These are phyloP conservation scores for Leucophora obtusa DNA, from an alignment of 2,888 invertebrate genomes.

Conservation along the genomic window DNA sequence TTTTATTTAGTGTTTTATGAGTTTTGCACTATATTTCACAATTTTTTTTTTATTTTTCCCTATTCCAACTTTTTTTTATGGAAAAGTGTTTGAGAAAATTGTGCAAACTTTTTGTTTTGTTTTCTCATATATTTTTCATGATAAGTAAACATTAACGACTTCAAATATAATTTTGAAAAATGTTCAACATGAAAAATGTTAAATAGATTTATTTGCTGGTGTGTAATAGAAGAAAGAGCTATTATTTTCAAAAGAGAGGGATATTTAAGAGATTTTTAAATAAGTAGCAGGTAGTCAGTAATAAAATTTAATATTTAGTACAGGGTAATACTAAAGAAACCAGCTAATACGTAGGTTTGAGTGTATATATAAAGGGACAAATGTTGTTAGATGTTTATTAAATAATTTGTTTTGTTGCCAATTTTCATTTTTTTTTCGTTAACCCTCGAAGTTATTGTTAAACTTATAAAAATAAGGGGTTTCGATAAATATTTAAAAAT, in stretches of 20 bases:
- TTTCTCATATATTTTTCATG: constrained; percentile 16
- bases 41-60: neutral
- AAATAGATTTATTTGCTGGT: neutral
- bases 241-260: too few relatives aligned
- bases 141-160: constrained; percentile 39
- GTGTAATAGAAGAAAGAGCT: too few relatives aligned
- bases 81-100: neutral
- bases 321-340: neutral
- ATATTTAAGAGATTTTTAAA: neutral
- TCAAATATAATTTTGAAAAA: constrained; percentile 1
- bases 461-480: too few relatives aligned
- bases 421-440: too few relatives aligned
- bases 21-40: too few relatives aligned
- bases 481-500: too few relatives aligned
- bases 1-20: constrained; percentile 48
- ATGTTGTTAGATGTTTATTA: neutral
- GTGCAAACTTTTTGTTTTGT: neutral
- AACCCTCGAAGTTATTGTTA: too few relatives aligned
- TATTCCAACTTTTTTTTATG: neutral
- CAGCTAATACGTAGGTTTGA: neutral
- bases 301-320: neutral
- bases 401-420: neutral
- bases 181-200: neutral
- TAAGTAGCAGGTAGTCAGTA: neutral
- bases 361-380: neutral